Percentiles rank a stretch among this genome's conserved stretches.
Evolutionary conservation across 2,797 vertebrate genomes (phyloP).

Genomic region (Macrochelys suwanniensis): DNA sequence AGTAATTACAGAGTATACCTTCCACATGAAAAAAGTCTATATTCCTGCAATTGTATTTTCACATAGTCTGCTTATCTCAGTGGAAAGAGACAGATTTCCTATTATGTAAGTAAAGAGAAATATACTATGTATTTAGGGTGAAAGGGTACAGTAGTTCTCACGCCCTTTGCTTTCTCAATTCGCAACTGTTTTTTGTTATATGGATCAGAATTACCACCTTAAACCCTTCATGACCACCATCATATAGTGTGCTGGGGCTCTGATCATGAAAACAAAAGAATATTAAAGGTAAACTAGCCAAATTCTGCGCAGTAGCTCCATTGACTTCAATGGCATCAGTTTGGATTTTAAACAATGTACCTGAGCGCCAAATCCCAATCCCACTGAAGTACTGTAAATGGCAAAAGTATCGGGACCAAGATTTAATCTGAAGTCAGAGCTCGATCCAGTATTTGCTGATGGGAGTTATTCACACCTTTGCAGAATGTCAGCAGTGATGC

Average conservation of each 20-base stretch:
- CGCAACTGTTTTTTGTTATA: not conserved
- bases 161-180: not conserved
- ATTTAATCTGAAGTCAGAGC: not conserved
- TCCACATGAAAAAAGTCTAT: not conserved
- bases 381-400: not conserved
- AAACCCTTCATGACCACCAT: not conserved
- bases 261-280: not conserved
- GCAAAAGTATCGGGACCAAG: not conserved
- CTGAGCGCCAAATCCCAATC: not conserved
- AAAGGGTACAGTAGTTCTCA: not conserved
- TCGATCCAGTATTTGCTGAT: not conserved
- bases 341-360: not conserved
- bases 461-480: not conserved
- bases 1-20: not conserved
- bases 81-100: not conserved
- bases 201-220: not conserved
- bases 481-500: not conserved
- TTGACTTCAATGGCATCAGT: not conserved
- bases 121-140: not conserved
- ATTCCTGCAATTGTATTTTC: not conserved
- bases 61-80: not conserved
- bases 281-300: not conserved
- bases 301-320: not conserved
- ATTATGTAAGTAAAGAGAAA: not conserved
- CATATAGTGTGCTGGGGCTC: not conserved